Evolutionary conservation across 2,113 vertebrate genomes (phyloP), one percentile per base, ranked within the genome.

Genomic region (Pygathrix nemaeus): DNA sequence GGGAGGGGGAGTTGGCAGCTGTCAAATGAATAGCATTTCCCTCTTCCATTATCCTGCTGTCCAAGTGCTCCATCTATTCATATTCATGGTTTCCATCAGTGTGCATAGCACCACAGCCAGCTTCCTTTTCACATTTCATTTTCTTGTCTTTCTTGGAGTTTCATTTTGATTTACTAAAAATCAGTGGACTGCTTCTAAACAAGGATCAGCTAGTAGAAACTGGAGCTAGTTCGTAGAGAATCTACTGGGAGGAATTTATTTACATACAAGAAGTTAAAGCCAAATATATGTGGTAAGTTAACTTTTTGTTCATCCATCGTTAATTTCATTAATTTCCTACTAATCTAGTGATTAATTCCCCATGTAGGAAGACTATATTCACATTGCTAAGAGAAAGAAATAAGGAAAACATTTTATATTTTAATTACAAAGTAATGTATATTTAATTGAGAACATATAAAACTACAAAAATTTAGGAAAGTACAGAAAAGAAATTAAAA

Each of bases 1-100:
- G 35, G 61, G 52, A 75, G n/a, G 21, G 27, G 59, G 73, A 79
- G 93, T 68, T 93, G 79, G 95, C 96, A 95, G 97, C 96, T 97
- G 95, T 66, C 78, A 9, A 92, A 80, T 97, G 94, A 97, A 96
- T 90, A 93, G 90, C 88, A 40, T 70, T 91, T 94, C 21, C 35
- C 84, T 40, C 88, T 73, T n/a, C 75, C 38, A 32, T 94, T 86
- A 88, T 93, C 79, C 66, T 90, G 50, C 59, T 72, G n/a, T 64
- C 48, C 76, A 35, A 35, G 66, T 11, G 64, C 82, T 89, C 68
- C 43, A 25, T 88, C 45, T 90, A 76, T 97, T 96, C 81, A 57
- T 93, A 90, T 93, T 95, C 93, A 97, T 94, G 80, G 88, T 85
- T 70, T 79, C 73, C 11, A 50, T 40, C 48, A 80, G 85, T 20